Evolutionary conservation across 2,113 vertebrate species (phyloP), one percentile per base, ranked within the genome.

Genomic region (Platycercus adscitus): DNA sequence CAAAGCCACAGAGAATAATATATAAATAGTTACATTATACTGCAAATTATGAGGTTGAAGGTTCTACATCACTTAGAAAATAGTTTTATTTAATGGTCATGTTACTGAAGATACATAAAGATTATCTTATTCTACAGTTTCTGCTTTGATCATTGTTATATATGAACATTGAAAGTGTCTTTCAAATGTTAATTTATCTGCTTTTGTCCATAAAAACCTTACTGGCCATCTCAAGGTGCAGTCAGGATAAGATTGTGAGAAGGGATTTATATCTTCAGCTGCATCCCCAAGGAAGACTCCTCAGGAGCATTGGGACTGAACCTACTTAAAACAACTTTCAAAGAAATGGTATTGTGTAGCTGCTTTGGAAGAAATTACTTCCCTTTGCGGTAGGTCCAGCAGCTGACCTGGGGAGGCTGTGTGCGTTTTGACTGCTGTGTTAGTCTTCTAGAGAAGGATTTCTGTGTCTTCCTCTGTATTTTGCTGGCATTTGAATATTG

Each of bases 341-440:
- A 14, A 46, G 66, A 53, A 83, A 64, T 60, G 4, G 13, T 56
- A 63, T 63, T 4, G 3, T 43, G 26, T 53, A 70, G 35, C 39
- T 86, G 37, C 68, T 93, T 52, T 81, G 72, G 28, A 88, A 77
- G 5, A 56, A 86, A 43, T 29, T 1, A n/a, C 29, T 83, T 83
- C 20, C 11, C 41, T 61, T 24, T 70, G 12, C 43, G 56, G 1
- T 41, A 60, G 10, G 23, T 75, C 47, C 3, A 11, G 25, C 50
- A 66, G n/a, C 24, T 79, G 52, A 71, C 13, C 10, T 81, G 37
- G 5, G 24, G 31, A 70, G 12, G 8, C 53, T 50, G 13, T 35
- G 17, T 78, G 41, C 13, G 9, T 64, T 49, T 60, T 35, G 7
- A n/a, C 24, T 3, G 2, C 8, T 71, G 24, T 0, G 0, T 63